These are phyloP conservation scores for Timema cristinae DNA, from an alignment of 2,888 invertebrate species.

Conservation along the genomic window DNA sequence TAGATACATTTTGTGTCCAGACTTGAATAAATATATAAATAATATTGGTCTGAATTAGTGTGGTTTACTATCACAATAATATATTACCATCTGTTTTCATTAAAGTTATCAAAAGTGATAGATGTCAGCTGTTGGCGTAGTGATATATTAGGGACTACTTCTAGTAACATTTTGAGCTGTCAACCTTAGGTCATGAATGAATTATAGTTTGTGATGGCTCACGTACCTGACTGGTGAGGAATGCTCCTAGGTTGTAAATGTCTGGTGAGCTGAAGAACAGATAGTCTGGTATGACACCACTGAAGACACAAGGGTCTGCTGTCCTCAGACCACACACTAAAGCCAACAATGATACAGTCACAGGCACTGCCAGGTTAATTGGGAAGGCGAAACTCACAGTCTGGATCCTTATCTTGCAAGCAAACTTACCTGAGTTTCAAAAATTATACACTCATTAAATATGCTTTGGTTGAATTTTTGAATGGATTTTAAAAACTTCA, in stretches of 20 bases:
- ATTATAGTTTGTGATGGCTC: background rate
- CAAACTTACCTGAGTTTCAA: constrained; percentile 68
- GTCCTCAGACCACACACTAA: constrained; percentile 83
- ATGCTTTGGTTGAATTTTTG: too few species aligned
- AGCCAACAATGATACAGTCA: constrained; percentile 81
- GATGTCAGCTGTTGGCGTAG: too few species aligned
- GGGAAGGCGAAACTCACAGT: constrained; percentile 97
- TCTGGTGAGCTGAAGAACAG: constrained; percentile 89
- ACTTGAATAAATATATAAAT: too few species aligned
- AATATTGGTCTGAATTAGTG: too few species aligned
- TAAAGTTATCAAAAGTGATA: too few species aligned
- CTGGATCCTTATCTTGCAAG: constrained; percentile 95
- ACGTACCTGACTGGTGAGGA: constrained; percentile 66
- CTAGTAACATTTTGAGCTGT: too few species aligned
- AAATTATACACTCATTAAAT: constrained; percentile 28
- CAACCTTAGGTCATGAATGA: too few species aligned
- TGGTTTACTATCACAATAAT: too few species aligned
- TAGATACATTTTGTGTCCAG: too few species aligned
- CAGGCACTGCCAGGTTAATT: constrained; percentile 86
- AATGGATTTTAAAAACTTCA: too few species aligned
- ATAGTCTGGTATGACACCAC: constrained; percentile 79
- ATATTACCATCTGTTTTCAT: too few species aligned
- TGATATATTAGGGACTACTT: too few species aligned
- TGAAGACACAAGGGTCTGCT: constrained; percentile 84
- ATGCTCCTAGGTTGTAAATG: constrained; percentile 75